These are phyloP conservation scores for Panurus biarmicus DNA, from an alignment of 2,113 vertebrate genomes.

Conservation along the genomic window DNA sequence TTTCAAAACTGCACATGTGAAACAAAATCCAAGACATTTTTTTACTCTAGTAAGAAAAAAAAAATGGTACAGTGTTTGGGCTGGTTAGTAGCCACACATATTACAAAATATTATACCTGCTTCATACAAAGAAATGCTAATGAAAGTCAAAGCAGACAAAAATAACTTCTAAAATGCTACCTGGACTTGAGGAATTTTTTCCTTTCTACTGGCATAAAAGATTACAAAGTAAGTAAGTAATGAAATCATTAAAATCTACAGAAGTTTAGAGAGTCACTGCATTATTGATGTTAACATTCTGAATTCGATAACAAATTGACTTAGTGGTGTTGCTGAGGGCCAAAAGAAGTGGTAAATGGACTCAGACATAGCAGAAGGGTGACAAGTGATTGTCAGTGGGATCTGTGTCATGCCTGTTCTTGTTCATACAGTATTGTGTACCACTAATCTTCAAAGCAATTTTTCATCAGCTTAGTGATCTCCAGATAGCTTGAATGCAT, in stretches of 20 bases:
- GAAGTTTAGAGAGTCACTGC: slow-evolving; percentile 1
- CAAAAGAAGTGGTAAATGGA: slow-evolving; percentile 17
- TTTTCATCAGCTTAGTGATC: neutral
- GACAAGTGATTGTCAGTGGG: neutral
- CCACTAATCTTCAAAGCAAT: neutral
- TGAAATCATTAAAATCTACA: neutral
- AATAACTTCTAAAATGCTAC: neutral
- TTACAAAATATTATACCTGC: neutral
- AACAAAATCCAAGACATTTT: neutral
- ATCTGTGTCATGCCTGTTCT: neutral
- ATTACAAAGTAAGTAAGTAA: neutral
- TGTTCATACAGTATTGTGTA: neutral
- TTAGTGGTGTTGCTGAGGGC: slow-evolving; percentile 4
- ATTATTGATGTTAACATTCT: slow-evolving; percentile 37
- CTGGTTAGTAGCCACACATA: neutral
- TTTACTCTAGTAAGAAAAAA: neutral
- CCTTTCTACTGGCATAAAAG: neutral
- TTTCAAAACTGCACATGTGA: neutral
- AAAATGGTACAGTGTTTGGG: neutral
- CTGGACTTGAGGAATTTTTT: slow-evolving; percentile 2
- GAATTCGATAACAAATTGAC: slow-evolving; percentile 59
- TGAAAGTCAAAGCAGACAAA: neutral
- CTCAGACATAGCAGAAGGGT: neutral
- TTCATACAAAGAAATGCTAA: neutral
- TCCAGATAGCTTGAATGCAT: neutral